Conservation (phyloP, 2,888 invertebrate species). For the Diabrotica balteata region DNA sequence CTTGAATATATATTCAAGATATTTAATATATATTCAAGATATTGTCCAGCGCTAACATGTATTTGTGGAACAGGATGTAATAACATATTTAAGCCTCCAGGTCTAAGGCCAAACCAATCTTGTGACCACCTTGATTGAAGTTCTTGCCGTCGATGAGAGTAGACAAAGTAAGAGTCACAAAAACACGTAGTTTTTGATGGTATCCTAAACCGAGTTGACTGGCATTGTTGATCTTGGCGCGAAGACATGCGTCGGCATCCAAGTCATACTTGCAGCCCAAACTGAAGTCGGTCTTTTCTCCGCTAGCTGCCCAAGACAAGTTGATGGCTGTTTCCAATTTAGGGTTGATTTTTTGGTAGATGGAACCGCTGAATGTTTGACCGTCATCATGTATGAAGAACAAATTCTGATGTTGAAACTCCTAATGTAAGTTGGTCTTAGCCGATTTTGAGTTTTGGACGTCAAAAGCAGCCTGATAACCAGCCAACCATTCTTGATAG, state of each 20-base stretch:
- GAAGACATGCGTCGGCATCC: conserved; percentile 82
- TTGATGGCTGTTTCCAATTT: conserved; percentile 89
- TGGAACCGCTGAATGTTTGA: conserved; percentile 90
- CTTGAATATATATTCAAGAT: too few species aligned
- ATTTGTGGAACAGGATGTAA: conserved; percentile 40
- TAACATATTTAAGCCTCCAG: conserved; percentile 79
- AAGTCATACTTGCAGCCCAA: conserved; percentile 89
- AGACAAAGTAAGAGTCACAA: conserved; percentile 87
- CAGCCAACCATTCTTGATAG: conserved; percentile 93
- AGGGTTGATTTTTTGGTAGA: conserved; percentile 90
- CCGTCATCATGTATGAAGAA: conserved; percentile 94
- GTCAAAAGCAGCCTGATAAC: conserved; percentile 91
- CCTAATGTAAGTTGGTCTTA: conserved; percentile 96
- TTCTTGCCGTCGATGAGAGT: conserved; percentile 96
- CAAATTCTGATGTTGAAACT: conserved; percentile 88
- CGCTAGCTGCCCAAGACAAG: conserved; percentile 90
- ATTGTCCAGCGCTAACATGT: conserved; percentile 44
- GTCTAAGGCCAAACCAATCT: conserved; percentile 94
- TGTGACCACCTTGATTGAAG: conserved; percentile 97
- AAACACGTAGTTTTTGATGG: conserved; percentile 86
- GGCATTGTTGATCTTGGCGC: conserved; percentile 94
- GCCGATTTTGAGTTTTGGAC: conserved; percentile 88
- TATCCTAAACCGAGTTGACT: conserved; percentile 95
- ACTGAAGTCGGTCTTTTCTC: conserved; percentile 90
- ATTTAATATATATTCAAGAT: too few species aligned